These are phyloP conservation scores for Petroica traversi DNA, from an alignment of 2,113 vertebrate genomes.

Conservation along the genomic window DNA sequence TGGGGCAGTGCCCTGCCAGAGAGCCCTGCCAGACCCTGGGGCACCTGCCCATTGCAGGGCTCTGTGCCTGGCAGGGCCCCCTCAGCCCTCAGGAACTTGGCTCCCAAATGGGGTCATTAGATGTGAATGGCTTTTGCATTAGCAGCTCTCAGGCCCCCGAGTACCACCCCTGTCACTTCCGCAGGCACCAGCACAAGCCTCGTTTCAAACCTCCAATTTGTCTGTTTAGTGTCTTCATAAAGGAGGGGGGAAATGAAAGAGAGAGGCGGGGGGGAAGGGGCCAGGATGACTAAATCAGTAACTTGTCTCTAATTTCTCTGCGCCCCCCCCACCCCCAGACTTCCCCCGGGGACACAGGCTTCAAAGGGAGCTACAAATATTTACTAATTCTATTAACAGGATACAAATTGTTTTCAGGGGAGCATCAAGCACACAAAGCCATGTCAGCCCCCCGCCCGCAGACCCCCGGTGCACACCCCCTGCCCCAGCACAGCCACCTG, in stretches of 20 bases:
- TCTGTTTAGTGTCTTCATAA: constrained; percentile 78
- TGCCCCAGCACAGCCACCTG: neutral
- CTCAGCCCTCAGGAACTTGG: neutral
- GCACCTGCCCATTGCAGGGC: neutral
- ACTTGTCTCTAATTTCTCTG: constrained; percentile 62
- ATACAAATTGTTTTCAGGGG: constrained; percentile 71
- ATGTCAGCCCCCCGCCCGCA: neutral
- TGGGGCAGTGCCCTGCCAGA: neutral
- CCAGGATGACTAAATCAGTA: constrained; percentile 45
- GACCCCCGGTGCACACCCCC: neutral
- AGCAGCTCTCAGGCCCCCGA: constrained; percentile 11
- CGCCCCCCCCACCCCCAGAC: neutral
- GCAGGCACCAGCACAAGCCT: constrained; percentile 49
- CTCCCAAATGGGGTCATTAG: constrained; percentile 39
- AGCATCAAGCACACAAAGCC: constrained; percentile 36
- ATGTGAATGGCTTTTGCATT: constrained; percentile 52
- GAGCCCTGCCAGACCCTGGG: neutral
- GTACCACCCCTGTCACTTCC: constrained; percentile 58
- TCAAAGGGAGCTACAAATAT: constrained; percentile 79
- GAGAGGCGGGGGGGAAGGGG: constrained; percentile 52
- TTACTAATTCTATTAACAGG: constrained; percentile 82
- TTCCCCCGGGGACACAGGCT: constrained; percentile 64
- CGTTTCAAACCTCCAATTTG: constrained; percentile 59
- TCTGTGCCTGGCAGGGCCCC: neutral
- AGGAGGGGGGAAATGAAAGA: constrained; percentile 50